Base-by-base conservation (phyloP, 1,140 invertebrate genomes). In the Drosophila simulans region DNA sequence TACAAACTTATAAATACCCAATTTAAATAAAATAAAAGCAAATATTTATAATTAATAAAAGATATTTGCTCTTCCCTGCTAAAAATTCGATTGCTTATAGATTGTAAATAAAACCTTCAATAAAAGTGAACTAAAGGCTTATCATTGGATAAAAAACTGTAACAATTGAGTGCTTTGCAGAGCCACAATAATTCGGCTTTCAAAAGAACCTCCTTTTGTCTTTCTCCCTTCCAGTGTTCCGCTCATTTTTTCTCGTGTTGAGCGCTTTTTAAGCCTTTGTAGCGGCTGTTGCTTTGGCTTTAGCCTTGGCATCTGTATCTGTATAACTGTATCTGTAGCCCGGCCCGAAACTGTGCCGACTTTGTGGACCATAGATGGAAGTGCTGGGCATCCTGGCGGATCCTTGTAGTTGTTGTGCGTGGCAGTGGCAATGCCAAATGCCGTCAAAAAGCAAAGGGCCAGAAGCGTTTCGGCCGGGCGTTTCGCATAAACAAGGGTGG, bases 201-300 rank as follows among this genome's bases (percentile, higher is more conserved):
- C 8, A 8, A 2, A 4, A 4, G 3, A 0, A 5, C 17, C 5
- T 37, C 13, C 12, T 12, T 20, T 2, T 13, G 13, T 20, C 15
- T n/a, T 34, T 12, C 4, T 27, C 25, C 5, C 13, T 63, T 13
- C 15, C 20, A 12, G 20, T 39, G 12, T 40, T 53, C 34, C 52
- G 48, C 46, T 60, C 68, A 56, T 66, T 72, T 56, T 80, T 62
- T 80, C 31, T 72, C 71, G 43, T 51, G 56, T 53, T 59, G 54
- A 74, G 58, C 77, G 63, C 77, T 80, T 84, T 89, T 88, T 76
- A 88, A 88, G 80, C 77, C 80, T 80, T 84, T 89, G 84, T 80
- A 75, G 72, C 80, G 80, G 69, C 71, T 83, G 79, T 79, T 58
- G 39, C 53, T 59, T 66, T 74, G 60, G 63, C 63, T 77, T 59